Base-by-base conservation (phyloP, 1,140 invertebrate genomes). In the Pseudomyrmex pallidus region DNA sequence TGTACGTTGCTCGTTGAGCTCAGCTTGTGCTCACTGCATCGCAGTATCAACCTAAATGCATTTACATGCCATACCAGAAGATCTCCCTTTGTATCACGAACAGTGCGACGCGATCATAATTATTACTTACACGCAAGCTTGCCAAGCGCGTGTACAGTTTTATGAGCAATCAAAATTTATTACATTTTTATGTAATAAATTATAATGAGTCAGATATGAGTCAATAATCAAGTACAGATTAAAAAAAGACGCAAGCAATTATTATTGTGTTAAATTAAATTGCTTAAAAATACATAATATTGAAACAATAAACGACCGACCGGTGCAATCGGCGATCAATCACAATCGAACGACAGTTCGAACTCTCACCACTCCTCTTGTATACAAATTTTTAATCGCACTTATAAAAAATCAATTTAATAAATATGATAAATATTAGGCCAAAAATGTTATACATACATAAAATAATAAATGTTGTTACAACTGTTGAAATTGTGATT, bases 51-150 rank as follows among this genome's bases (percentile, higher is more conserved):
- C 48, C 35, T 54, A 15, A 52, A 72, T 10, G n/a, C 70, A 63
- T 85, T 85, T 57, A 70, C 63, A 68, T 52, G 22, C n/a, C 46
- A 72, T 70, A 9, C 22, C 59, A 13, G 25, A 15, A 64, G 63
- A 86, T 70, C 64, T 57, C 59, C 76, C 70, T 46, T 74, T 86
- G 22, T 67, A 46, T 86, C 25, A 46, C 20, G 13, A 15, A 15
- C 12, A 25, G 35, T 62, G 46, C 59, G 52, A 80, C 20, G 46
- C 12, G 17, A 56, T 84, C 25, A 70, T 77, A 77, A 77, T 70
- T 85, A 72, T 77, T 68, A 76, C 74, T 85, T 73, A 85, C 15
- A 85, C 15, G 22, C 35, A 10, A 13, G 35, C 35, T 35, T 35
- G 35, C 35, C 35, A 5, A 5, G 35, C 35, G 35, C 35, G 35